A percentile compares a stretch with the other conserved stretches of the same genome.
These are phyloP conservation scores for Corella eumyota DNA, from an alignment of 23 tunicate genomes.

Conservation along the genomic window DNA sequence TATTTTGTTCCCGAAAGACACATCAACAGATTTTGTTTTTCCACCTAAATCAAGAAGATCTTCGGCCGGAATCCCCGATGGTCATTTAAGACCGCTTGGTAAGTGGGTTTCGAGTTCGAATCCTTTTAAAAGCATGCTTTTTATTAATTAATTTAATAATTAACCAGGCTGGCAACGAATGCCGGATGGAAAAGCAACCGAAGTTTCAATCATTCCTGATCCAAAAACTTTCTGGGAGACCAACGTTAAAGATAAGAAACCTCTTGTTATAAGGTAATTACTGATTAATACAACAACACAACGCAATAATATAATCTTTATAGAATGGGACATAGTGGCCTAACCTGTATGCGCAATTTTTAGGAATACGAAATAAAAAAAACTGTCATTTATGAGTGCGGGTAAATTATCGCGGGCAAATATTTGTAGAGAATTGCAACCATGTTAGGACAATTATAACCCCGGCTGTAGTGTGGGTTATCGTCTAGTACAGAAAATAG, in stretches of 20 bases:
- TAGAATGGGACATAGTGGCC: neutral
- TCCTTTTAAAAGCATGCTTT: neutral
- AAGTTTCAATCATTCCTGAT: conserved; percentile 15
- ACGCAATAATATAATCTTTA: neutral
- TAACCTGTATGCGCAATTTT: neutral
- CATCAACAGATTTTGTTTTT: conserved; percentile 55
- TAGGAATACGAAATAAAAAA: no score
- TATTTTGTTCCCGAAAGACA: conserved; percentile 63
- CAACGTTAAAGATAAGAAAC: conserved; percentile 38
- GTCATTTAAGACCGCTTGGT: conserved; percentile 65
- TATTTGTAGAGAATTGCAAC: no score
- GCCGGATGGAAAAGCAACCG: conserved; percentile 60
- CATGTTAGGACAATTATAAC: no score
- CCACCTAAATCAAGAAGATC: conserved; percentile 47
- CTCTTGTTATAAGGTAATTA: conserved; percentile 67
- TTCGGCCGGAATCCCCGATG: conserved; percentile 50
- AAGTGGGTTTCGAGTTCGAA: no score
- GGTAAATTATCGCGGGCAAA: no score
- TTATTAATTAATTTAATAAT: no score
- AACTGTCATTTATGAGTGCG: no score
- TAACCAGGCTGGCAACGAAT: conserved; percentile 73
- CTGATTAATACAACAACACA: conserved; percentile 8
- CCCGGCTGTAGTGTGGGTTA: no score
- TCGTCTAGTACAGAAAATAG: no score
- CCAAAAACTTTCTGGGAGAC: conserved; percentile 51